Evolutionary conservation across 2,888 invertebrate genomes (phyloP), one percentile per base, ranked within the genome.

Genomic region (Leptopilina myrica): DNA sequence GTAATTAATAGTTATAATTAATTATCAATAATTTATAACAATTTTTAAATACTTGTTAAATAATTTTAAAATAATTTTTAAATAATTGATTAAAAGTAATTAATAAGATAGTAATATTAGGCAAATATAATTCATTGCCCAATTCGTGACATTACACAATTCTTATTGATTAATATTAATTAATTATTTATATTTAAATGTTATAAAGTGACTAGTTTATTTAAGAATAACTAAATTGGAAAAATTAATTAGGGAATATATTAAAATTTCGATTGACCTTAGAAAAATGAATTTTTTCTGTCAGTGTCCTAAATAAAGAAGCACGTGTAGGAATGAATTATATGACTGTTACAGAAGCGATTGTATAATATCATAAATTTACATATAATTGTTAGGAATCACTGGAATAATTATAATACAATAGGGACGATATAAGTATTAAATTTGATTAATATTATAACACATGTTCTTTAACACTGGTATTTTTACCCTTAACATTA

Each of bases 351-450:
- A 62, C 62, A 20, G 62, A 62, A 62, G 62, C 62, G 9, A 62
- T 59, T 59, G 59, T 59, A 59, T 59, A 59, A 59, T 62, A 20
- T 62, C 62, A 62, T 62, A 15, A 62, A 20, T 62, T 62, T 15
- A 49, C 49, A 49, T 49, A 49, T 62, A 20, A 62, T 62, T 62
- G 62, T 62, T 62, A n/a, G 62, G 20, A 62, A 62, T 62, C 20
- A 20, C 8, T 62, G 8, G 62, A 62, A 62, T 64, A 64, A 64
- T 40, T 33, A 12, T 33, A 33, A 33, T 64, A 14, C 33, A 64
- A 64, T 64, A 40, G 40, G 33, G 64, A 64, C 9, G 14, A 64
- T 64, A 64, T 40, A 64, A 64, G 33, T 64, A 64, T 64, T 64
- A 20, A 64, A 64, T 64, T 64, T 40, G 64, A 62, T 20, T 62